Base-by-base conservation (phyloP, 2,113 vertebrate species). In the Osmerus eperlanus region DNA sequence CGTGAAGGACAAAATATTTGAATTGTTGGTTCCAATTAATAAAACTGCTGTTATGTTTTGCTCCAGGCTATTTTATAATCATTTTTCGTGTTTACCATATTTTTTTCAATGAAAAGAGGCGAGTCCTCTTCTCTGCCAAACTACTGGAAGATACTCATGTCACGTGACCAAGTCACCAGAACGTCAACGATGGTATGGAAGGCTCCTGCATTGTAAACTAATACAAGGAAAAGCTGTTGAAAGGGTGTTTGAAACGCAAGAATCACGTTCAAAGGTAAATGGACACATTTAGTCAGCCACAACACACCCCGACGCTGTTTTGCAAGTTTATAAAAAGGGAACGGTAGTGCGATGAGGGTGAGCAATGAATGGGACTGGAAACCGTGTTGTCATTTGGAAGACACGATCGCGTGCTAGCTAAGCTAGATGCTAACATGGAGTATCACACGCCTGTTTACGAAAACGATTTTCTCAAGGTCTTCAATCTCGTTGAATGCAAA, bases 101-200 rank as follows among this genome's bases (percentile, higher is more conserved):
- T 29, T 41, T 52, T 59, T 52, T 61, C 3, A 12, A 23, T 73
- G 54, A 71, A 76, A 23, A 62, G 79, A 82, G 89, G 87, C 82
- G 85, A 73, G 87, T 65, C 88, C 66, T 61, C 6, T 76, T 71
- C 64, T 52, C 54, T 65, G 66, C 2, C 21, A 58, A 47, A n/a
- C 72, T 70, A 91, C 52, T 91, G 90, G 90, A 80, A 36, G 84
- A 81, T 19, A 11, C 71, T 1, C 6, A 11, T 8, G 76, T 83
- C 92, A 93, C 77, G 78, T 93, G 92, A 78, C 67, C 19, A 0
- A 0, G 9, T 47, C 41, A 2, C 41, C 41, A 11, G 18, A 5
- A 86, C 89, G 90, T 91, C 89, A 87, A 25, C 68, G 51, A 9
- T 25, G 81, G 83, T 82, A 93, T 93, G 92, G 92, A 91, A 83